Conservation (phyloP, 2,888 invertebrate genomes). For the Adela reaumurella region DNA sequence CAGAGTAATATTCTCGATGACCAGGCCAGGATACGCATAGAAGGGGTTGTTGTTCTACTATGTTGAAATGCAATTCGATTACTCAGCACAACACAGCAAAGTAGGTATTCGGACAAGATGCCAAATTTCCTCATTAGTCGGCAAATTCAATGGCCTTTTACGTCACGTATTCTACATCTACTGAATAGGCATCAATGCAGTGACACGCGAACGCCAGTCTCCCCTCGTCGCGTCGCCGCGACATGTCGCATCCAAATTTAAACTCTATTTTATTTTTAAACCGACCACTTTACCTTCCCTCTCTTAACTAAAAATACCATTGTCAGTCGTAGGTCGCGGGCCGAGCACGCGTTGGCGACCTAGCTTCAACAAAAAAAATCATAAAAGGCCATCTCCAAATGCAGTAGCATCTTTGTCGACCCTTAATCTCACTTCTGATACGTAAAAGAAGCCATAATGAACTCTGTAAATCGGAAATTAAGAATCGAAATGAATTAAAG, state of each 20-base stretch:
- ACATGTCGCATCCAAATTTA: conserved; percentile 51
- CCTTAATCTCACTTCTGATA: conserved; percentile 17
- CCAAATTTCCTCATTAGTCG: no score
- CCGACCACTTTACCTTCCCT: conserved; percentile 54
- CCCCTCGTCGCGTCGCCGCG: conserved; percentile 44
- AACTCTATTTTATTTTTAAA: conserved; percentile 48
- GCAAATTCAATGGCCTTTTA: no score
- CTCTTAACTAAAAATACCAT: conserved; percentile 52
- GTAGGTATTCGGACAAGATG: no score
- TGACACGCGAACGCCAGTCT: conserved; percentile 42
- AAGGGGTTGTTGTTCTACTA: no score
- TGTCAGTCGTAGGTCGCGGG: conserved; percentile 54
- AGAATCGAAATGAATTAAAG: neutral
- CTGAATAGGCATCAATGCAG: no score
- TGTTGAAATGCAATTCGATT: no score
- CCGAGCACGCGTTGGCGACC: conserved; percentile 43
- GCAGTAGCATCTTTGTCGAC: conserved; percentile 56
- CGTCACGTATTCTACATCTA: no score
- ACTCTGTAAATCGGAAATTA: neutral
- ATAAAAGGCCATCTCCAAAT: conserved; percentile 49
- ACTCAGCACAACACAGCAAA: no score
- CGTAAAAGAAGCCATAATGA: conserved; percentile 13
- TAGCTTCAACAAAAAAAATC: conserved; percentile 53
- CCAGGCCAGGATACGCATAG: no score
- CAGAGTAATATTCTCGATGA: no score